phyloP scores from a whole-genome alignment of 2,797 vertebrate genomes.

The Coracias cyanogaster region DNA sequence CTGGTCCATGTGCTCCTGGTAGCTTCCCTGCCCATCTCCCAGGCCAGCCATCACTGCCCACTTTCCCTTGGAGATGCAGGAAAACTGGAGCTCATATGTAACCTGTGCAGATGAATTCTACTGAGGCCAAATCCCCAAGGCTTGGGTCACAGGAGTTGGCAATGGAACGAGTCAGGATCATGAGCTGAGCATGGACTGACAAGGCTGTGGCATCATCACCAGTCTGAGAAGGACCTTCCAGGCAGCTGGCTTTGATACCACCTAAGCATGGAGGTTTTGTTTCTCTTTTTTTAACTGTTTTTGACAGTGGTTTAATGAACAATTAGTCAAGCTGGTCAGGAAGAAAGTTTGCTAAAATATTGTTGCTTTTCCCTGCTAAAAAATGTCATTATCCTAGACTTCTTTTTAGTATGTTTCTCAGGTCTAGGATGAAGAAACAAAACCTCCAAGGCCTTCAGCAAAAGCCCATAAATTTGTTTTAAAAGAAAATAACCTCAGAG shows the following conservation, averaged over 20 bases:
- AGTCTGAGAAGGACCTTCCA: not conserved
- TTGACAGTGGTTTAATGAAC: not conserved
- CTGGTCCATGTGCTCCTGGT: not conserved
- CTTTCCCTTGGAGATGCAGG: not conserved
- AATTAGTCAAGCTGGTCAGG: not conserved
- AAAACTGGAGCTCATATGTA: not conserved
- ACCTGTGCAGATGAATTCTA: not conserved
- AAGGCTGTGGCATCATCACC: not conserved
- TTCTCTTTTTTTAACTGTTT: not conserved
- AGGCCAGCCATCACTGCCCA: not conserved
- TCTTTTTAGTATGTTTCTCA: constrained; percentile 2
- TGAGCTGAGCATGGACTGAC: not conserved
- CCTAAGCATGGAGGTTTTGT: not conserved
- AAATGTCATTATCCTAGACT: not conserved
- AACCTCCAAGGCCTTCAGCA: not conserved
- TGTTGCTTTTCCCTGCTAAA: not conserved
- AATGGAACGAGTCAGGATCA: not conserved
- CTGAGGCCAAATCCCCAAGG: not conserved
- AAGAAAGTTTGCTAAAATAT: not conserved
- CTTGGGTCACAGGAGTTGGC: not conserved
- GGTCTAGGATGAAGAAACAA: constrained; percentile 16
- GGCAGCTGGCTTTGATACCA: not conserved
- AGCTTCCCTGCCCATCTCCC: not conserved
- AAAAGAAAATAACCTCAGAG: not conserved
- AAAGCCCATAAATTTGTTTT: not conserved